These are phyloP conservation scores for Copsychus sechellarum DNA, from an alignment of 2,113 vertebrate species.

Conservation along the genomic window DNA sequence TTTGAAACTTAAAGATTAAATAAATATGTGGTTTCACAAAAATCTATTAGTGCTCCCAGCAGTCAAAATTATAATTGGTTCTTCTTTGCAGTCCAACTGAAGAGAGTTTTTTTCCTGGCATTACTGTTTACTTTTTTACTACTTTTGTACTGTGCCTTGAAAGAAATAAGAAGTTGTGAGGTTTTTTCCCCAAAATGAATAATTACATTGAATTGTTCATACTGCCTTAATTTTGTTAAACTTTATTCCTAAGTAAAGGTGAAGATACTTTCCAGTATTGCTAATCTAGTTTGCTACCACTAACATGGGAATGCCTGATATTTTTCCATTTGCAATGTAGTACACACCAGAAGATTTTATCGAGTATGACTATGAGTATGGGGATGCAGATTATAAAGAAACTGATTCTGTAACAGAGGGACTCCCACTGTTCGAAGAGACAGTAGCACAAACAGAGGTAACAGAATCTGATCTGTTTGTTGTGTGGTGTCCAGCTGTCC, in stretches of 20 bases:
- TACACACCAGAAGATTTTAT: conserved; percentile 89
- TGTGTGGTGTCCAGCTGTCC: conserved; percentile 69
- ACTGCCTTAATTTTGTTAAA: conserved; percentile 30
- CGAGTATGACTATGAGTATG: conserved; percentile 96
- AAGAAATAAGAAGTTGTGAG: background rate
- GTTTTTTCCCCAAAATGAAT: background rate
- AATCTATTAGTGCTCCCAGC: background rate
- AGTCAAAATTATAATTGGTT: background rate
- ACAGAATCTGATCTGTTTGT: conserved; percentile 70
- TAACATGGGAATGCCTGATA: conserved; percentile 72
- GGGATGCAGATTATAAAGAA: conserved; percentile 85
- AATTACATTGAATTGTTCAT: background rate
- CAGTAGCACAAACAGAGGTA: conserved; percentile 91
- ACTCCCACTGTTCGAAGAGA: conserved; percentile 81
- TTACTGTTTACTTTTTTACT: conserved; percentile 9
- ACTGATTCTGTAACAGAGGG: conserved; percentile 82
- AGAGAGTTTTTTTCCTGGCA: background rate
- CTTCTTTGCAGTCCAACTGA: background rate
- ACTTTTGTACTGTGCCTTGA: background rate
- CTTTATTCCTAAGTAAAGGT: conserved; percentile 60
- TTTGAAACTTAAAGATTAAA: background rate
- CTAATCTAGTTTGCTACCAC: conserved; percentile 59
- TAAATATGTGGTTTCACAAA: background rate
- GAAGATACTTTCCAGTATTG: conserved; percentile 54
- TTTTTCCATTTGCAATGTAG: conserved; percentile 83